A percentile compares a stretch with the other conserved stretches of the same genome.
Evolutionary conservation across 2,888 invertebrate genomes (phyloP).

Genomic region (Aspidiotus rigidus): DNA sequence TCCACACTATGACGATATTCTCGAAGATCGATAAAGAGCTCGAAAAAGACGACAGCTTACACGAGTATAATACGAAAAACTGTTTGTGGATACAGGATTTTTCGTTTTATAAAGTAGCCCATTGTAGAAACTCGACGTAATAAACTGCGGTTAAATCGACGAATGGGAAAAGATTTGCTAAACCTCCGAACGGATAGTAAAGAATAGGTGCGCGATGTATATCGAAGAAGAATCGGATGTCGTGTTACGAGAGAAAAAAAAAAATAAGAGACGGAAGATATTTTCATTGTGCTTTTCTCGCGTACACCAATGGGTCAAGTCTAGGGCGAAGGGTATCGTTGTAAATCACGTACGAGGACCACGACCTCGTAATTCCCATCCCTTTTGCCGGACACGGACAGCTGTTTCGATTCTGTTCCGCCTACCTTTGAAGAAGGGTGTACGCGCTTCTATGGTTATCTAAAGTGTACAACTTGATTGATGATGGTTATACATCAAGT

Average conservation of each 20-base stretch:
- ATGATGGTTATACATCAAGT: conserved; percentile 33
- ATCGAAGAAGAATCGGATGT: conserved; percentile 19
- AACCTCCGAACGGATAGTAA: conserved; percentile 5
- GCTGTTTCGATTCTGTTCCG: conserved; percentile 27
- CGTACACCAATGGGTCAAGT: conserved; percentile 25
- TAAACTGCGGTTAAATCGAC: conserved; percentile 22
- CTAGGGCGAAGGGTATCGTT: conserved; percentile 28
- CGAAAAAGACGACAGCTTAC: not conserved
- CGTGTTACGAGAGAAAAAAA: not conserved
- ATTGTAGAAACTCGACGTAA: not conserved
- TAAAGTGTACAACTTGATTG: conserved; percentile 32
- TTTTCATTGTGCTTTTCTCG: conserved; percentile 17
- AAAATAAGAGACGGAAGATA: conserved; percentile 10
- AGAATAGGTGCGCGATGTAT: conserved; percentile 15
- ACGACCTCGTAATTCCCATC: conserved; percentile 29
- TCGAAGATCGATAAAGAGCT: conserved; percentile 22
- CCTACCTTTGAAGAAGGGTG: conserved; percentile 24
- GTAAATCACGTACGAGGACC: conserved; percentile 31
- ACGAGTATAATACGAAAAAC: no score
- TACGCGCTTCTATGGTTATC: conserved; percentile 20
- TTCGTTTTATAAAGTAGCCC: not conserved
- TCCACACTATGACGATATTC: not conserved
- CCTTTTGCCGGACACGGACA: conserved; percentile 24
- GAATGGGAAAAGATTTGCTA: conserved; percentile 21
- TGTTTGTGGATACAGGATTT: not conserved